phyloP scores from a whole-genome alignment of 1,140 invertebrate species.

The Lasaia peninsularis region DNA sequence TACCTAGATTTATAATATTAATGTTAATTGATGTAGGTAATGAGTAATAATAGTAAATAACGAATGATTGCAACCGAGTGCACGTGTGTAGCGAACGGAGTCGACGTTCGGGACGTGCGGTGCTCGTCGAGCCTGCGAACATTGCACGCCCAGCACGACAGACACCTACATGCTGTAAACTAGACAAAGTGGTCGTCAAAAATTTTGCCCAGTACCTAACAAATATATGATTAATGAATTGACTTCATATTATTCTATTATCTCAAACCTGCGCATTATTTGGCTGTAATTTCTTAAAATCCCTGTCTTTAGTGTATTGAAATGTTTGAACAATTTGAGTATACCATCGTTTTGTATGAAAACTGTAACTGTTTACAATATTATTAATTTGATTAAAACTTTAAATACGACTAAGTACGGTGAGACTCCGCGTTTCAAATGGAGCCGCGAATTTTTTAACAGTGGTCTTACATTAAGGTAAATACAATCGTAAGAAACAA shows the following conservation, averaged over 20 bases:
- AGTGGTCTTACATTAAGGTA: slow-evolving; percentile 73
- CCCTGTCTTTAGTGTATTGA: slow-evolving; percentile 71
- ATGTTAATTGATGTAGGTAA: slow-evolving; percentile 77
- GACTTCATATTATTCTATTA: slow-evolving; percentile 75
- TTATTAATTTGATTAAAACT: slow-evolving; percentile 68
- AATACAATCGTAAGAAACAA: slow-evolving; percentile 75
- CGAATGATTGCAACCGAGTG: slow-evolving; percentile 69
- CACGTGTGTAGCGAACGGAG: slow-evolving; percentile 51
- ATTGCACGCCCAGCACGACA: slow-evolving; percentile 14
- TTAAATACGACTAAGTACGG: slow-evolving; percentile 72
- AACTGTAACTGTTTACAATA: slow-evolving; percentile 45
- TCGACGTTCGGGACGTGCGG: slow-evolving; percentile 24
- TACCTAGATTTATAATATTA: slow-evolving; percentile 77
- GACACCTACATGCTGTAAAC: slow-evolving; percentile 37
- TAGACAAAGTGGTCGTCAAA: slow-evolving; percentile 55
- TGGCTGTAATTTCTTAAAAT: slow-evolving; percentile 67
- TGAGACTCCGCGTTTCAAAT: slow-evolving; percentile 51
- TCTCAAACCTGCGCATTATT: slow-evolving; percentile 65
- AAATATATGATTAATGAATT: slow-evolving; percentile 77
- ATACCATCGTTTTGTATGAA: slow-evolving; percentile 54
- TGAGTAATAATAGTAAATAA: slow-evolving; percentile 75
- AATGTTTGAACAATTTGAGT: slow-evolving; percentile 58
- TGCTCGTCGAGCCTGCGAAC: slow-evolving; percentile 21
- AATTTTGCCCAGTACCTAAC: slow-evolving; percentile 61
- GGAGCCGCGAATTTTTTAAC: slow-evolving; percentile 61